Evolutionary conservation across 2,113 vertebrate species (phyloP).

Genomic region (Capreolus pygargus): DNA sequence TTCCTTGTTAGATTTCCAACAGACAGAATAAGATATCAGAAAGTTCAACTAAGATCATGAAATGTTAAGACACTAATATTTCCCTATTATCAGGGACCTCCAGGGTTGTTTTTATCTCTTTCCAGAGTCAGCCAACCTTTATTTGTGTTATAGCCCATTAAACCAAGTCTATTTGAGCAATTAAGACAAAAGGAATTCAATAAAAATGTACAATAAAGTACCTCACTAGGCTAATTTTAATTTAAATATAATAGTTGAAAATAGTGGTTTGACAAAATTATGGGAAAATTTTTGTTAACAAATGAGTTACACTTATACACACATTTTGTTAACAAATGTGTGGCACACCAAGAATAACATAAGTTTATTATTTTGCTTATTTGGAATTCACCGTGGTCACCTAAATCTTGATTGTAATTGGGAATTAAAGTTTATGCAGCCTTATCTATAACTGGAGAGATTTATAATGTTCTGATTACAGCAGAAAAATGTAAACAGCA

Average conservation of each 20-base stretch:
- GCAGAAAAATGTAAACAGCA: background rate
- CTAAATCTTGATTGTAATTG: background rate
- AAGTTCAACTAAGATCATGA: background rate
- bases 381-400: background rate
- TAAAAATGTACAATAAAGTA: background rate
- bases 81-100: background rate
- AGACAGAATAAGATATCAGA: background rate
- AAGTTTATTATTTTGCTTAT: background rate
- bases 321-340: background rate
- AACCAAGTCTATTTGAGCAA: background rate
- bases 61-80: background rate
- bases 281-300: background rate
- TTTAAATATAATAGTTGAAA: background rate
- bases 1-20: background rate
- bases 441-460: background rate
- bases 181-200: slow-evolving; percentile 13
- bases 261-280: background rate
- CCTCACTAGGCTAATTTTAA: background rate
- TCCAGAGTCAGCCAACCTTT: background rate
- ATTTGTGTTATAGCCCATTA: slow-evolving; percentile 24
- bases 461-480: background rate
- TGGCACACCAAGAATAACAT: background rate
- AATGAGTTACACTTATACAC: background rate
- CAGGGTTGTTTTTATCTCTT: background rate
- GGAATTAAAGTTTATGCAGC: background rate